These are phyloP conservation scores for Sphyrna mokarran DNA, from an alignment of 2,113 vertebrate genomes.

Conservation along the genomic window DNA sequence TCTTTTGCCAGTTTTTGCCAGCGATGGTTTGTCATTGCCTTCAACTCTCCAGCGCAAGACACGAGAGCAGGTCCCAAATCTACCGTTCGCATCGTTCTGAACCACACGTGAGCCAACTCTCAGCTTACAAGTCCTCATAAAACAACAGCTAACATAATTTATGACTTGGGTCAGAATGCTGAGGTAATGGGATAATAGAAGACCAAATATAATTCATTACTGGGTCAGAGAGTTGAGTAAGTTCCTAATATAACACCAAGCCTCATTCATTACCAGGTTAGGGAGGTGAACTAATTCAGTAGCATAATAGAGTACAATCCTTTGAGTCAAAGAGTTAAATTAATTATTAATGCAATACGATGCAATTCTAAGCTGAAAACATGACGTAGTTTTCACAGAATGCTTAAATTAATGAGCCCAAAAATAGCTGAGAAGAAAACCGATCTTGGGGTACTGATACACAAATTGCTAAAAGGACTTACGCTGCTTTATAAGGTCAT, in stretches of 20 bases:
- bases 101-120: no score
- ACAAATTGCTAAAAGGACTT: background rate
- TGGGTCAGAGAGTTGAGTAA: background rate
- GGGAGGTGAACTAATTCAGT: background rate
- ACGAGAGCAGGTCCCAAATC: no score
- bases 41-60: no score
- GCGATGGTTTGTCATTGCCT: no score
- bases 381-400: background rate
- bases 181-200: background rate
- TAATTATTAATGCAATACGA: background rate
- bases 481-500: background rate
- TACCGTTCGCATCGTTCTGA: no score
- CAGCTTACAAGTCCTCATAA: background rate
- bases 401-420: background rate
- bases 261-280: background rate
- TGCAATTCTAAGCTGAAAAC: background rate
- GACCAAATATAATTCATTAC: constrained; percentile 1
- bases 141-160: background rate
- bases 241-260: background rate
- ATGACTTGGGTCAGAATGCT: background rate
- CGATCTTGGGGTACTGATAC: background rate
- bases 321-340: background rate
- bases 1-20: no score
- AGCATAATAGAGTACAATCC: background rate
- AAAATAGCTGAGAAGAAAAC: background rate